Conservation (phyloP, 1,140 invertebrate genomes). For the Sitobion miscanthi region DNA sequence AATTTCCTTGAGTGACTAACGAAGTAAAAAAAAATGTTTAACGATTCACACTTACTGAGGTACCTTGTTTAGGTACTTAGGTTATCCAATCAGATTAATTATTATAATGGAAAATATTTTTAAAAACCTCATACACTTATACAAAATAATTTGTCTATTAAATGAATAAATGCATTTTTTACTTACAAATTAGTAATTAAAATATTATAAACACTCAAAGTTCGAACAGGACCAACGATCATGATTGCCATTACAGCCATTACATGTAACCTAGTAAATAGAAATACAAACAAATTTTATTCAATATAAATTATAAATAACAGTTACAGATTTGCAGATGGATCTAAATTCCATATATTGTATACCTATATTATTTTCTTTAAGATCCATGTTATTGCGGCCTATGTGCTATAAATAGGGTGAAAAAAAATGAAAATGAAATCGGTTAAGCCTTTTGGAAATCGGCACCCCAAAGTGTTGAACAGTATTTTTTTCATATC, state of each 20-base stretch:
- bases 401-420: not conserved
- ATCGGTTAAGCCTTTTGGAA: slow-evolving; percentile 45
- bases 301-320: not conserved
- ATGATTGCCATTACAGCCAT: not conserved
- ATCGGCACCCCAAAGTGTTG: slow-evolving; percentile 32
- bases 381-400: not conserved
- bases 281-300: too few species aligned
- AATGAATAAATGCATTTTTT: not conserved
- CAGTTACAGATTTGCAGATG: not conserved
- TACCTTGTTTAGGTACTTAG: not conserved
- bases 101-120: not conserved
- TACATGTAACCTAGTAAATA: too few species aligned
- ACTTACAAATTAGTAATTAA: too few species aligned
- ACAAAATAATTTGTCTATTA: not conserved
- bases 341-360: not conserved
- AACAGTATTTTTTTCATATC: slow-evolving; percentile 33
- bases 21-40: not conserved
- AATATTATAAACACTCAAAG: not conserved
- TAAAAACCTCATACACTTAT: not conserved
- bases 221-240: not conserved
- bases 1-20: not conserved
- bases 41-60: not conserved
- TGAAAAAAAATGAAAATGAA: slow-evolving; percentile 27
- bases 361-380: not conserved
- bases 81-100: not conserved